Conservation (phyloP, 2,888 invertebrate genomes). For the Chydorus sphaericus region DNA sequence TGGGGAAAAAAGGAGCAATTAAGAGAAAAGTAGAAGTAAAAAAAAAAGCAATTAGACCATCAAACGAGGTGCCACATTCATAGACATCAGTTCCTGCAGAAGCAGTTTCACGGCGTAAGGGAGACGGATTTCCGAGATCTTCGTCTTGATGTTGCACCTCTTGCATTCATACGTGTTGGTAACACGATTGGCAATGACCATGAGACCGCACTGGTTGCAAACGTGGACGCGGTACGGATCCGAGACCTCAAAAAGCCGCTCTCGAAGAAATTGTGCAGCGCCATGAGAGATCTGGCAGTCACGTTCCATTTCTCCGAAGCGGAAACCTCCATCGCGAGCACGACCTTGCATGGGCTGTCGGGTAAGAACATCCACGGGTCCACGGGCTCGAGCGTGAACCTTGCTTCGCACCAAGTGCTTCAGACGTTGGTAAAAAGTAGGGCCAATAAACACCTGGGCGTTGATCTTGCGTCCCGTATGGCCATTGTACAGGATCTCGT, state of each 20-base stretch:
- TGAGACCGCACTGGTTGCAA: conserved; percentile 94
- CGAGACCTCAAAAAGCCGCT: conserved; percentile 94
- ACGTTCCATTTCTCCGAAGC: conserved; percentile 99
- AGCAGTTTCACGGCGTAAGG: conserved; percentile 97
- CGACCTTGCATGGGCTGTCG: conserved; percentile 99
- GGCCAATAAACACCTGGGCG: conserved; percentile 84
- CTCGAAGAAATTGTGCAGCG: conserved; percentile 87
- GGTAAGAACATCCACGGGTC: conserved; percentile 95
- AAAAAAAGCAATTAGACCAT: conserved; percentile 47
- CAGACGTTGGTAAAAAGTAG: conserved; percentile 85
- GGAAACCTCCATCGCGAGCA: conserved; percentile 91
- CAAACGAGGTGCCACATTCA: conserved; percentile 95
- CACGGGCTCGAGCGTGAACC: conserved; percentile 91
- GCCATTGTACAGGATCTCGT: conserved; percentile 88
- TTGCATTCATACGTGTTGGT: conserved; percentile 99
- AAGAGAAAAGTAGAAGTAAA: background rate
- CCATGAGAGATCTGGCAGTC: conserved; percentile 99
- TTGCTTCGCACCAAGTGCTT: conserved; percentile 99
- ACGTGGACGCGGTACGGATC: conserved; percentile 98
- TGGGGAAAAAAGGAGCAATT: too few species aligned
- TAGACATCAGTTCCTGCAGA: conserved; percentile 98
- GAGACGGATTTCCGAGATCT: conserved; percentile 87
- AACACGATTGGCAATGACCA: conserved; percentile 92
- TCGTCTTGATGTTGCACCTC: conserved; percentile 98
- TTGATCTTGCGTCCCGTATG: conserved; percentile 97